phyloP scores from a whole-genome alignment of 2,797 vertebrate species.

The Ataeniobius toweri region DNA sequence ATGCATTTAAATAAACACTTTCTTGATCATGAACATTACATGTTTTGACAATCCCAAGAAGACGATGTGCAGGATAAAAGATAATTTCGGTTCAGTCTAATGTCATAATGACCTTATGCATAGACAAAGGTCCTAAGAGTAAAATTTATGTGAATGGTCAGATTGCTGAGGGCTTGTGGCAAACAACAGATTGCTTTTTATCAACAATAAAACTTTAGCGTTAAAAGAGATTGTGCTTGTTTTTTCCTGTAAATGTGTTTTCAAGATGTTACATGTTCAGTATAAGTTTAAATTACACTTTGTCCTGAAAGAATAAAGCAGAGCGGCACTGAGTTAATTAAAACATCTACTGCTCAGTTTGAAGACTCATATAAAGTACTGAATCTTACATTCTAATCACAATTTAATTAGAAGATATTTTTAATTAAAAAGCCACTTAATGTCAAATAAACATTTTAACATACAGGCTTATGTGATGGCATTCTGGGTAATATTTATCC shows the following conservation, averaged over 20 bases:
- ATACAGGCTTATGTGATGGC: background rate
- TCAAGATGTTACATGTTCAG: background rate
- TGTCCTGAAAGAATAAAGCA: slow-evolving; percentile 29
- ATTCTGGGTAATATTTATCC: background rate
- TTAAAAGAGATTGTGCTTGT: background rate
- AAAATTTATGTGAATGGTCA: background rate
- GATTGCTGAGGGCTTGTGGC: background rate
- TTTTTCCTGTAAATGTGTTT: slow-evolving; percentile 10
- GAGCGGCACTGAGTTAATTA: slow-evolving; percentile 35
- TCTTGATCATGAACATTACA: background rate
- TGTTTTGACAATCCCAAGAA: background rate
- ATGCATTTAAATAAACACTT: background rate
- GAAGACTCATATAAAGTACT: slow-evolving; percentile 24
- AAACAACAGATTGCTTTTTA: background rate
- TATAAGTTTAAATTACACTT: slow-evolving; percentile 46
- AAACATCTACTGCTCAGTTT: slow-evolving; percentile 33
- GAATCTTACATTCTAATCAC: slow-evolving; percentile 30
- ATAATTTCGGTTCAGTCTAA: background rate
- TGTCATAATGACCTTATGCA: background rate
- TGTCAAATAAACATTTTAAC: slow-evolving; percentile 19
- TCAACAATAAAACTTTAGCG: background rate
- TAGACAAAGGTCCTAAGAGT: background rate
- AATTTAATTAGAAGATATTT: slow-evolving; percentile 38
- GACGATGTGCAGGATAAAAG: background rate
- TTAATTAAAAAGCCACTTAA: slow-evolving; percentile 15